Percentiles rank a stretch among this genome's conserved stretches.
Evolutionary conservation across 2,888 invertebrate species (phyloP).

Genomic region (Scaptomyza flava): DNA sequence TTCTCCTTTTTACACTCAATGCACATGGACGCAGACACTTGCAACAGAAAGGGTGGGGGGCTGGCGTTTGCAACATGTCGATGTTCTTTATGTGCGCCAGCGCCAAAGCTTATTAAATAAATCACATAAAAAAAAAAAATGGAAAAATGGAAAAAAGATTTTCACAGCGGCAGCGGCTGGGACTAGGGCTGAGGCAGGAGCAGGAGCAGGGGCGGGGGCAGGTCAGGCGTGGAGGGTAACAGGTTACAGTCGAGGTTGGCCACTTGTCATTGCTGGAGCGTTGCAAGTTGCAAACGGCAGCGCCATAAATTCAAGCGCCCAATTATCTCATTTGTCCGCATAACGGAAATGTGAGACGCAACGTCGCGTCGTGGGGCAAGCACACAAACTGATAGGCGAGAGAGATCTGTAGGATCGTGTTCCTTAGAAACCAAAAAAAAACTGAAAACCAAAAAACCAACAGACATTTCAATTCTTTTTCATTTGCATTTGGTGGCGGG

Average conservation of each 20-base stretch:
- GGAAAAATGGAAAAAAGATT: neutral
- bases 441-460: neutral
- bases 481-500: slow-evolving; percentile 60
- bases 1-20: slow-evolving; percentile 60
- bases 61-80: slow-evolving; percentile 23
- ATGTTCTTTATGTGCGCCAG: slow-evolving; percentile 58
- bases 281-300: slow-evolving; percentile 20
- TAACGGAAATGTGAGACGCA: slow-evolving; percentile 66
- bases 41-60: neutral
- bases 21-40: slow-evolving; percentile 35
- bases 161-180: neutral
- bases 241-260: slow-evolving; percentile 29
- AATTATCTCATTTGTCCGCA: slow-evolving; percentile 82
- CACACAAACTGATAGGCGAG: slow-evolving; percentile 22
- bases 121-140: slow-evolving; percentile 51
- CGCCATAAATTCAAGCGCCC: slow-evolving; percentile 76
- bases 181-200: no score
- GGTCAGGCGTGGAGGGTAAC: slow-evolving; percentile 1
- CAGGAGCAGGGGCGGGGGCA: slow-evolving; percentile 3
- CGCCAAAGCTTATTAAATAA: slow-evolving; percentile 68
- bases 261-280: slow-evolving; percentile 62
- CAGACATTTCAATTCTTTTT: slow-evolving; percentile 61
- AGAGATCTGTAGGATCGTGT: slow-evolving; percentile 3
- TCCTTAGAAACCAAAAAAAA: neutral
- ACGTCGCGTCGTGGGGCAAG: no score